These are phyloP conservation scores for Silurus asotus DNA, from an alignment of 2,113 vertebrate species.

Conservation along the genomic window DNA sequence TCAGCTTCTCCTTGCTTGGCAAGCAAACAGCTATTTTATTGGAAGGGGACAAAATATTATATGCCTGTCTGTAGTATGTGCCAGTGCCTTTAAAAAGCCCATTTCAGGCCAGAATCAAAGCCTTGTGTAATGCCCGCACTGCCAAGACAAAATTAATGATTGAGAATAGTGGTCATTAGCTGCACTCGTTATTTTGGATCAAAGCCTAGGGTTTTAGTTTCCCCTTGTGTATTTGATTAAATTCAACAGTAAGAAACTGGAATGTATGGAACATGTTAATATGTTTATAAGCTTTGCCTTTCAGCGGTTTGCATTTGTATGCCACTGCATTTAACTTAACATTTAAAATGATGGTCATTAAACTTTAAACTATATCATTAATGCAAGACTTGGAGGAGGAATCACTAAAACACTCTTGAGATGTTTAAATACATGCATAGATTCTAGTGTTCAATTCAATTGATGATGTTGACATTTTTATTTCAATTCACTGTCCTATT, in stretches of 20 bases:
- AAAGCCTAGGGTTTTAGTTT: not conserved
- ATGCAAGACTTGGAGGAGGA: slow-evolving; percentile 42
- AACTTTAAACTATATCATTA: slow-evolving; percentile 55
- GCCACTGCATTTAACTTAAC: slow-evolving; percentile 51
- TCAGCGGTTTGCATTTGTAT: not conserved
- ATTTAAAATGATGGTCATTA: slow-evolving; percentile 38
- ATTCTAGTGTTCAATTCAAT: slow-evolving; percentile 70
- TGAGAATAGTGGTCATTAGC: slow-evolving; percentile 1
- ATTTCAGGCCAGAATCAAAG: slow-evolving; percentile 55
- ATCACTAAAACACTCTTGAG: slow-evolving; percentile 63
- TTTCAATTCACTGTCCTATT: slow-evolving; percentile 75
- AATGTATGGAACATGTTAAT: not conserved
- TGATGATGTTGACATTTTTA: slow-evolving; percentile 79
- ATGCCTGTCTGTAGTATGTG: slow-evolving; percentile 33
- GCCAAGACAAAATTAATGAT: slow-evolving; percentile 20
- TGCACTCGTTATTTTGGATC: slow-evolving; percentile 28
- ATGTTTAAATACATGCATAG: slow-evolving; percentile 50
- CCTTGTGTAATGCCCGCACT: slow-evolving; percentile 37
- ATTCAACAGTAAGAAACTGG: not conserved
- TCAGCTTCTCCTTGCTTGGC: slow-evolving; percentile 52
- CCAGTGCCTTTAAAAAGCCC: slow-evolving; percentile 21
- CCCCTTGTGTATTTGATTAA: slow-evolving; percentile 15
- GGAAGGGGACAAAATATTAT: slow-evolving; percentile 39
- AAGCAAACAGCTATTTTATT: slow-evolving; percentile 34
- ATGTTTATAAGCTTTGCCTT: not conserved